These are phyloP conservation scores for Pelmatolapia mariae DNA, from an alignment of 2,113 vertebrate species.

Conservation along the genomic window DNA sequence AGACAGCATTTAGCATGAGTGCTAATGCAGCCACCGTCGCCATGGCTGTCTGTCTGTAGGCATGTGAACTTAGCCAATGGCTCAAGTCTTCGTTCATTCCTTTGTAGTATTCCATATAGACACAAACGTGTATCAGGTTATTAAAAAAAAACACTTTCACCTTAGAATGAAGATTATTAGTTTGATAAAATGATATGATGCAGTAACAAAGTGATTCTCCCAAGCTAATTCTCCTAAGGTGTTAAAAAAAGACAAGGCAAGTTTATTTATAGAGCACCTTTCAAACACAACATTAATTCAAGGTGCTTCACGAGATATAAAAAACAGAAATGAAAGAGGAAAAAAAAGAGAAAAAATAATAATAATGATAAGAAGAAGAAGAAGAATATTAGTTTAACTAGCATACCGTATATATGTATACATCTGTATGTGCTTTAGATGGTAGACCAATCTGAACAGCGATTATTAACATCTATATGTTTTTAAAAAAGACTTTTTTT, in stretches of 20 bases:
- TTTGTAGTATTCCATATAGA: background rate
- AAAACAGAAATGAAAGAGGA: background rate
- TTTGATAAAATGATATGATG: background rate
- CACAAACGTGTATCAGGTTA: background rate
- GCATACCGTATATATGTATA: background rate
- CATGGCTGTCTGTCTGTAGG: background rate
- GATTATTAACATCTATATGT: background rate
- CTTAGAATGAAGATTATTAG: background rate
- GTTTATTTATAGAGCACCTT: background rate
- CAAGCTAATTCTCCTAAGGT: background rate
- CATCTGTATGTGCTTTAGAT: background rate
- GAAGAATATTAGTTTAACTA: background rate
- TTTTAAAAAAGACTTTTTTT: fast-evolving
- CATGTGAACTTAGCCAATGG: background rate
- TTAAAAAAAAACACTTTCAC: background rate
- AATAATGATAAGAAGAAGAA: background rate
- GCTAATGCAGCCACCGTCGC: background rate
- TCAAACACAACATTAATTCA: background rate
- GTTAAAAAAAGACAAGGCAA: background rate
- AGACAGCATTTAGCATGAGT: constrained; percentile 14
- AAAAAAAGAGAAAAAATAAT: background rate
- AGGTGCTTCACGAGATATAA: background rate
- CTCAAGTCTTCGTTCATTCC: background rate
- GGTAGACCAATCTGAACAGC: background rate
- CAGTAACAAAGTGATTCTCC: background rate